Conservation (phyloP, 2,888 invertebrate species). For the Phengaris alcon region DNA sequence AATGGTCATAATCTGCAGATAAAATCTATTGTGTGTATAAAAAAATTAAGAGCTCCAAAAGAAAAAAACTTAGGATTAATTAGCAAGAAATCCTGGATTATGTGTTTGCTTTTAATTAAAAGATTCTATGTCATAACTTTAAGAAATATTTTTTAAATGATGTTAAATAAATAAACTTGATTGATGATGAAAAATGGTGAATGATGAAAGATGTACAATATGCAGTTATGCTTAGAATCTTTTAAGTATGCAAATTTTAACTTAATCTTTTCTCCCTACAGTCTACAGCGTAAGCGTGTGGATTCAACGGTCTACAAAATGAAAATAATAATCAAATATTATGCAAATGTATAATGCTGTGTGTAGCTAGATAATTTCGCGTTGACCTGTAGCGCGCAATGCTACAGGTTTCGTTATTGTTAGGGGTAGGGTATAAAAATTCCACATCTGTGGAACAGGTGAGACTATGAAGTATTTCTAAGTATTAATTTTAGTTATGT, state of each 20-base stretch:
- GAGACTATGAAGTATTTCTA: slow-evolving; percentile 75
- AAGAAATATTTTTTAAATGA: slow-evolving; percentile 6
- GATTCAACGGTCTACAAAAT: slow-evolving; percentile 72
- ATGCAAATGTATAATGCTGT: slow-evolving; percentile 68
- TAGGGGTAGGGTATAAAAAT: slow-evolving; percentile 74
- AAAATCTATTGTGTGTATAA: background rate
- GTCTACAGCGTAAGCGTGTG: slow-evolving; percentile 76
- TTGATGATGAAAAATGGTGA: background rate
- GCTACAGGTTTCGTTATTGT: slow-evolving; percentile 77
- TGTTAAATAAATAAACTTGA: background rate
- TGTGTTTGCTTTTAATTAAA: slow-evolving; percentile 65
- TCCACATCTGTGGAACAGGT: slow-evolving; percentile 77
- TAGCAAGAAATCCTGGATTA: background rate
- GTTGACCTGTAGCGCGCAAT: slow-evolving; percentile 80
- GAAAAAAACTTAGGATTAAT: background rate
- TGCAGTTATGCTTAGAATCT: slow-evolving; percentile 66
- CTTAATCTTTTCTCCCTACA: slow-evolving; percentile 78
- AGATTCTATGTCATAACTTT: slow-evolving; percentile 64
- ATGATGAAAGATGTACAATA: background rate
- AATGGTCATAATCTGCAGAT: background rate
- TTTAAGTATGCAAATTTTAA: slow-evolving; percentile 73
- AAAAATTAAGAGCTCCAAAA: background rate
- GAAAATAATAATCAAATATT: slow-evolving; percentile 67
- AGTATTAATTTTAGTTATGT: slow-evolving; percentile 64
- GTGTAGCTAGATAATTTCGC: slow-evolving; percentile 76